Evolutionary conservation across 2,113 vertebrate genomes (phyloP).

Genomic region (Lepus americanus): DNA sequence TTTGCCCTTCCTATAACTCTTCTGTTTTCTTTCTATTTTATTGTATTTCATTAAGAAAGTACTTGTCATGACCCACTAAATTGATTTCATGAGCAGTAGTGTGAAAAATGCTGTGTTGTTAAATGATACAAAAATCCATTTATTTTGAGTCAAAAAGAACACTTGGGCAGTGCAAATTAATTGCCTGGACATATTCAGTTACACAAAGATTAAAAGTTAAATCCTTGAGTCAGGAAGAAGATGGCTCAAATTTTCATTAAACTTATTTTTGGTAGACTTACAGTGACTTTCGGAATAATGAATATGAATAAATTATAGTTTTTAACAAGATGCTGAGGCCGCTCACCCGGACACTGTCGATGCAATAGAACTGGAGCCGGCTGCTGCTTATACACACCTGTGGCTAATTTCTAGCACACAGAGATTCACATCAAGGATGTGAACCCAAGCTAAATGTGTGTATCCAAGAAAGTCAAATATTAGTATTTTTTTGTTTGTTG

Average conservation of each 20-base stretch:
- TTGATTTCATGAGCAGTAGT: background rate
- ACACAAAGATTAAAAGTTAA: constrained; percentile 61
- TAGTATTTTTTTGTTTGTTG: background rate
- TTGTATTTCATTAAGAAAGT: constrained; percentile 23
- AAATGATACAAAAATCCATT: constrained; percentile 36
- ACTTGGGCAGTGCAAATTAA: background rate
- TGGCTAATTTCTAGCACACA: background rate
- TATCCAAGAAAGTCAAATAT: background rate
- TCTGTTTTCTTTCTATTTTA: background rate
- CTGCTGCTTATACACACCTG: background rate
- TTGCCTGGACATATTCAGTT: constrained; percentile 50
- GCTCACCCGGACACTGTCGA: background rate
- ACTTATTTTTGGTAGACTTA: constrained; percentile 21
- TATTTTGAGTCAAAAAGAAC: constrained; percentile 45
- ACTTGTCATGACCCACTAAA: constrained; percentile 6
- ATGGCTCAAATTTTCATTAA: constrained; percentile 34
- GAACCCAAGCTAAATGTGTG: background rate
- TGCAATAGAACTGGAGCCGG: background rate
- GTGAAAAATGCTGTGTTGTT: background rate
- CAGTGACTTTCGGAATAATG: background rate
- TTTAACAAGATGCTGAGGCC: background rate
- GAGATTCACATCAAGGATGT: background rate
- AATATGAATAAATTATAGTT: background rate
- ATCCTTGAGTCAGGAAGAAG: constrained; percentile 30
- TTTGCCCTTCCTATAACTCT: background rate